phyloP scores from a whole-genome alignment of 2,888 invertebrate genomes.

The Cerastis rubricosa region DNA sequence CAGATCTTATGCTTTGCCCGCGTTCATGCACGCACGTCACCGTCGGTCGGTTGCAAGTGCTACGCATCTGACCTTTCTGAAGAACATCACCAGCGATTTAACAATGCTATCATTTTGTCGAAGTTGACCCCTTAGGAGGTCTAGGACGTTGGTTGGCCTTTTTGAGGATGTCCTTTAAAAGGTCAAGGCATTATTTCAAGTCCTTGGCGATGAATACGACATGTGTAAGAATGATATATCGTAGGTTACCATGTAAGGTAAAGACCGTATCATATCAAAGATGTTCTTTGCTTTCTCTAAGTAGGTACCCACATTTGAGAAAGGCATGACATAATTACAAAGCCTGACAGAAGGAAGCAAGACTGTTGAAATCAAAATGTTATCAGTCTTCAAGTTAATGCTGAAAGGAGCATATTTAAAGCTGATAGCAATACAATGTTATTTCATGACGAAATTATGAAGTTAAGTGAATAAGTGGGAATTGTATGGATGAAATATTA shows the following conservation, averaged over 20 bases:
- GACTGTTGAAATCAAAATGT: constrained; percentile 8
- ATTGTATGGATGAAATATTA: constrained; percentile 4
- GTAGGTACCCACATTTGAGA: constrained; percentile 19
- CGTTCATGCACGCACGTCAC: background rate
- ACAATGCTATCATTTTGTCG: background rate
- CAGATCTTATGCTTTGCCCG: background rate
- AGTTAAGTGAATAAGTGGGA: background rate
- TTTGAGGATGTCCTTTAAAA: background rate
- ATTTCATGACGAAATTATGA: background rate
- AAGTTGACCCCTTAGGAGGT: background rate
- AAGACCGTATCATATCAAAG: background rate
- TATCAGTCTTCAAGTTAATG: background rate
- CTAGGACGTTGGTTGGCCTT: background rate
- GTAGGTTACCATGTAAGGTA: too few relatives aligned
- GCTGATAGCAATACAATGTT: background rate
- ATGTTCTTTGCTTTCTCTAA: background rate
- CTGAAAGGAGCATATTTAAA: constrained; percentile 15
- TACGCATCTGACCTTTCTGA: background rate
- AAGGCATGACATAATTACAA: constrained; percentile 20
- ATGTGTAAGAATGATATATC: background rate
- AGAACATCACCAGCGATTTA: background rate
- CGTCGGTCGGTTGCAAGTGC: background rate
- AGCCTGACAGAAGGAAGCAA: constrained; percentile 6
- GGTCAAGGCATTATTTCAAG: background rate
- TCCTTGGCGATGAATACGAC: background rate